Evolutionary conservation across 2,888 invertebrate genomes (phyloP).

Genomic region (Hesperia comma): DNA sequence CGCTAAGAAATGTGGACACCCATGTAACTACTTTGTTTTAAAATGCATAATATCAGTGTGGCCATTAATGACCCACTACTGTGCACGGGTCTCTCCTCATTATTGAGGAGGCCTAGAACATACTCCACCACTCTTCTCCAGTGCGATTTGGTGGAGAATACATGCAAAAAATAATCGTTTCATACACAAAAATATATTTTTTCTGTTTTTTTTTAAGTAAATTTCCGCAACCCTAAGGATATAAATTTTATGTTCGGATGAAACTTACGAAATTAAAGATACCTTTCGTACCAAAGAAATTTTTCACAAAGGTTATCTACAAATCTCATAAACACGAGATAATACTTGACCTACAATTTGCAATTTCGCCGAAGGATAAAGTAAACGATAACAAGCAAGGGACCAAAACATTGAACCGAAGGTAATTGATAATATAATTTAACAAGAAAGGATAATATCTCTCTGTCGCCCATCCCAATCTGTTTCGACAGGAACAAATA

Average conservation of each 20-base stretch:
- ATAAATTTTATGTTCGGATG: neutral
- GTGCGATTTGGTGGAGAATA: too few relatives aligned
- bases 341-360: slow-evolving; percentile 19
- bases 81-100: too few relatives aligned
- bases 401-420: slow-evolving; percentile 59
- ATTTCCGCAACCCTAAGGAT: too few relatives aligned
- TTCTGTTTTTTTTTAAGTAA: too few relatives aligned
- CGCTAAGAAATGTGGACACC: too few relatives aligned
- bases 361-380: slow-evolving; percentile 48
- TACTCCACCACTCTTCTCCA: too few relatives aligned
- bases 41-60: too few relatives aligned
- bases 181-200: too few relatives aligned
- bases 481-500: slow-evolving; percentile 71
- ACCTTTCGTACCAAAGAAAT: slow-evolving; percentile 31
- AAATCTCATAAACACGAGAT: slow-evolving; percentile 30
- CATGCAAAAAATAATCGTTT: too few relatives aligned
- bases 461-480: slow-evolving; percentile 68
- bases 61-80: too few relatives aligned
- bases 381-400: slow-evolving; percentile 62
- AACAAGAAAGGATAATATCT: slow-evolving; percentile 75
- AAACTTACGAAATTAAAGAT: neutral
- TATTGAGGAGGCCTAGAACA: too few relatives aligned
- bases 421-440: slow-evolving; percentile 77
- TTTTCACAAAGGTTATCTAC: slow-evolving; percentile 23
- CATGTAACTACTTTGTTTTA: too few relatives aligned